A percentile compares a stretch with the other conserved stretches of the same genome.
These are phyloP conservation scores for Creontiades dilutus DNA, from an alignment of 2,888 invertebrate genomes.

Conservation along the genomic window DNA sequence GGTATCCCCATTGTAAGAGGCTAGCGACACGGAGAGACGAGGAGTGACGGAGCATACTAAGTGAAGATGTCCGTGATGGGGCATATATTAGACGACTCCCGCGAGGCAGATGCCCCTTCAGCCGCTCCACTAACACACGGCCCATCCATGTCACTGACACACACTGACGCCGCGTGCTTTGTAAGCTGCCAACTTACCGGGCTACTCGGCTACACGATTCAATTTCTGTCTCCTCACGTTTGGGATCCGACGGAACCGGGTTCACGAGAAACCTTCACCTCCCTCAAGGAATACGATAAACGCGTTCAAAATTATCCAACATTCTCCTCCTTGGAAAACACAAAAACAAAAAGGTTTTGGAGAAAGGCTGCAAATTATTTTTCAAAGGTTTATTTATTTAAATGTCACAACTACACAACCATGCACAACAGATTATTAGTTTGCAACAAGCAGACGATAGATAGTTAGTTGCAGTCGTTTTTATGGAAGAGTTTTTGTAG, in stretches of 20 bases:
- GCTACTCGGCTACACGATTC: slow-evolving; percentile 36
- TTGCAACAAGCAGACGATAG: no score
- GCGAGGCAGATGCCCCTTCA: neutral
- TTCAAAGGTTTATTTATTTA: no score
- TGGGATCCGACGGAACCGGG: neutral
- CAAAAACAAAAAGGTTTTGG: no score
- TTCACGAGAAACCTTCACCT: no score
- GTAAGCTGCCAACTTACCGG: slow-evolving; percentile 22
- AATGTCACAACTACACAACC: no score
- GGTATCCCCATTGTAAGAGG: slow-evolving; percentile 15
- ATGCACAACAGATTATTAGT: no score
- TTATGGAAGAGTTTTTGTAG: no score
- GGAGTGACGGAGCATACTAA: slow-evolving; percentile 68
- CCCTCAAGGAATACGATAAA: no score
- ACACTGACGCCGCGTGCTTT: neutral
- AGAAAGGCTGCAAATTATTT: no score
- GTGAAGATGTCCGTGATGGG: slow-evolving; percentile 66
- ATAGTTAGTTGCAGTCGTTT: no score
- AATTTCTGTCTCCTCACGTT: slow-evolving; percentile 42
- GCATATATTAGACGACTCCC: slow-evolving; percentile 68
- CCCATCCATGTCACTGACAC: neutral
- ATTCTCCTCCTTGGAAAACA: no score
- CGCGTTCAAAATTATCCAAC: no score
- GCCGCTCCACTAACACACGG: neutral
- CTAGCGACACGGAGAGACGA: neutral